Evolutionary conservation across 2,888 invertebrate genomes (phyloP).

Genomic region (Nomada goodeniana): DNA sequence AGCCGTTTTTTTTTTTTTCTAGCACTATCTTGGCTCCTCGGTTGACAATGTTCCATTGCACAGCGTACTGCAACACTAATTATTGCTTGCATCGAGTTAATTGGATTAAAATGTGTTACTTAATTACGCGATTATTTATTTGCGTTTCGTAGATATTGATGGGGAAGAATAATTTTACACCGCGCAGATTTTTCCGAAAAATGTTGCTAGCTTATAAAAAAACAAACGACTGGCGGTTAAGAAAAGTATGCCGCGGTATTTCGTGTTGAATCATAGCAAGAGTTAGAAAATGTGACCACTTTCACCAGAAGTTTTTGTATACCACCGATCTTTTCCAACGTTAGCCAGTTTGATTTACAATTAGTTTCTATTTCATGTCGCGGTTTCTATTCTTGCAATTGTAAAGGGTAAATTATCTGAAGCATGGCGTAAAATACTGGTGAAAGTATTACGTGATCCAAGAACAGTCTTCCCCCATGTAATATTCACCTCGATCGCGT

Average conservation of each 20-base stretch:
- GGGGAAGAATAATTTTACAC: too few relatives aligned
- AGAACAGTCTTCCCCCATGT: background rate
- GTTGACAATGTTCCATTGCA: constrained; percentile 44
- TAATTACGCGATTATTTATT: background rate
- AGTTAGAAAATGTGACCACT: background rate
- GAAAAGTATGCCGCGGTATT: background rate
- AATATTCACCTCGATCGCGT: too few relatives aligned
- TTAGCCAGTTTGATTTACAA: background rate
- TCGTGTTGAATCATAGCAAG: background rate
- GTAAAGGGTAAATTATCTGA: background rate
- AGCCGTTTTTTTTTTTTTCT: constrained; percentile 29
- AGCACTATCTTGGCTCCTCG: constrained; percentile 41
- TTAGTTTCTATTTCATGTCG: background rate
- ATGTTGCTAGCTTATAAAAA: too few relatives aligned
- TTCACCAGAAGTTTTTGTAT: background rate
- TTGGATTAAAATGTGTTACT: background rate
- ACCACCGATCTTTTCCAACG: background rate
- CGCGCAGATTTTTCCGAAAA: too few relatives aligned
- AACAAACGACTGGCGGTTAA: too few relatives aligned
- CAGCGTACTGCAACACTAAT: constrained; percentile 19
- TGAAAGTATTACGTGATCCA: background rate
- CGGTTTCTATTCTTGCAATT: background rate
- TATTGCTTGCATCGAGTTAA: constrained; percentile 18
- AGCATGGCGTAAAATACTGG: background rate
- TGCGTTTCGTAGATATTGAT: background rate